Evolutionary conservation across 2,888 invertebrate genomes (phyloP), one percentile per base, ranked within the genome.

Genomic region (Tholera decimalis): DNA sequence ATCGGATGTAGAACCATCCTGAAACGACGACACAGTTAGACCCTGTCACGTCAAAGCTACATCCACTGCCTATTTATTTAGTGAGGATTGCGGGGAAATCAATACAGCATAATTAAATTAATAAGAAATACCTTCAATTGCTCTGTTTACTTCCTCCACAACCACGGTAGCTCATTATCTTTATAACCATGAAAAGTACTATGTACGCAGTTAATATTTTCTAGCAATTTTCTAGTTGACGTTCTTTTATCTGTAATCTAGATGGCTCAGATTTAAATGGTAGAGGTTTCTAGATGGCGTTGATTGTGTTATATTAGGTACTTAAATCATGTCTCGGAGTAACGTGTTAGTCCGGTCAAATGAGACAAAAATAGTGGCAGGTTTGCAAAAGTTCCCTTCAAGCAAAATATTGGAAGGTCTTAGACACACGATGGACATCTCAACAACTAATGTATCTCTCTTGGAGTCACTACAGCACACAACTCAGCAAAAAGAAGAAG

Each of bases 1-100:
- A 96, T 28, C 94, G 90, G 65, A 95, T 94, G 86, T 95, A 95
- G 89, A 95, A 95, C 95, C 95, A 95, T 26, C 94, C 95, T 95
- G 94, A 81, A 92, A 92, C 79, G 79, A 86, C 63, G 51, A 51
- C 64, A 73, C 69, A 26, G 81, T 88, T 79, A 87, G 82, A 81
- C 69, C 68, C 71, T 57, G 65, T 55, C 61, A 24, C 53, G 30
- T 54, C 57, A 55, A 46, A 61, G 50, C 51, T 22, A 64, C 49
- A 20, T 44, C 30, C 7, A 41, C 24, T 44, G 61, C 8, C 41
- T 53, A 49, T 53, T 57, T 56, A 56, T 68, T 59, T 22, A 46
- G 9, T 39, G 35, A 22, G 24, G 44, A 15, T 26, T 35, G 33
- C 33, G 60, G 28, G 44, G 18, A 55, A 76, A 66, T 62, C 33